Percentiles rank a stretch among this genome's conserved stretches.
Conservation (phyloP, 2,113 vertebrate genomes). For the Mobula birostris region DNA sequence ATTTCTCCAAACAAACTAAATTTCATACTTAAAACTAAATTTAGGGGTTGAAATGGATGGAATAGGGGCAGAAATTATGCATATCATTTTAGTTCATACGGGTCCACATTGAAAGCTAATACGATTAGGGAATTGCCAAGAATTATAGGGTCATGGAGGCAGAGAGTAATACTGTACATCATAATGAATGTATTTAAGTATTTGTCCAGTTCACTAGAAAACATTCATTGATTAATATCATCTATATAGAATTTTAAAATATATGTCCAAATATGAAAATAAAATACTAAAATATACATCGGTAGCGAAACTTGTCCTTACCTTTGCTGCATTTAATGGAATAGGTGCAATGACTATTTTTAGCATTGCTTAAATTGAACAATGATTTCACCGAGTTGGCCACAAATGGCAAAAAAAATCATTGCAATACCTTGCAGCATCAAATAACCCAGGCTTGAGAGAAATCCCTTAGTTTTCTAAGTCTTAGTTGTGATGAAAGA, state of each 20-base stretch:
- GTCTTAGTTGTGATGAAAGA: not conserved
- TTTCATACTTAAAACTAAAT: too few species aligned
- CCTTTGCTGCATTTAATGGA: not conserved
- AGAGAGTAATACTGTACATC: not conserved
- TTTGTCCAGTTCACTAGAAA: not conserved
- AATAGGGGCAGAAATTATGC: not conserved
- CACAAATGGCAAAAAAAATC: too few species aligned
- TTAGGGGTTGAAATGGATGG: not conserved
- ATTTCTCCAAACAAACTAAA: slow-evolving; percentile 2
- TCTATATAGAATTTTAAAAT: not conserved
- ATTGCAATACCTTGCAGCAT: too few species aligned
- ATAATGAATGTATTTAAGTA: not conserved
- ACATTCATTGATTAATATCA: not conserved
- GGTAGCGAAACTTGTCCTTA: not conserved
- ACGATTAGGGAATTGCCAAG: not conserved
- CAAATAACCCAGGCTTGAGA: too few species aligned
- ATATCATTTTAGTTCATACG: not conserved
- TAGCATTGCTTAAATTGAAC: too few species aligned
- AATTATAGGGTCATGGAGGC: not conserved
- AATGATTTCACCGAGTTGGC: too few species aligned
- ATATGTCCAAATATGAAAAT: not conserved
- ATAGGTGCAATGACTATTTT: not conserved
- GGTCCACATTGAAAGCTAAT: not conserved
- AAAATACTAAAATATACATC: not conserved
- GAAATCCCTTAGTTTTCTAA: too few species aligned